Base-by-base conservation (phyloP, 2,888 invertebrate species). In the Tetragonula carbonaria region DNA sequence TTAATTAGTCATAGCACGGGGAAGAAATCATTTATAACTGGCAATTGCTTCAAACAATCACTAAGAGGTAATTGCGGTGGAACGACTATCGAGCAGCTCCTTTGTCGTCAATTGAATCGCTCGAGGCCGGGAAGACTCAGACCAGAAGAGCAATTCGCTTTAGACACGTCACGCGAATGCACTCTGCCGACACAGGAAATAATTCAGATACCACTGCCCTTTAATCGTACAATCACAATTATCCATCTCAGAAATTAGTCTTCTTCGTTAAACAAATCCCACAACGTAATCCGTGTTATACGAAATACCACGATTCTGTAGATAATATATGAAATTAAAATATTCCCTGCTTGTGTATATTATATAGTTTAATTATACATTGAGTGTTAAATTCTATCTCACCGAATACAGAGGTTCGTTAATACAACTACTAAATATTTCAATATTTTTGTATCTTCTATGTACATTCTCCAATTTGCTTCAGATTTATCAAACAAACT, bases 81-180 rank as follows among this genome's bases (percentile, higher is more conserved):
- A 73, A 62, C 59, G 18, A 73, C 14, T 50, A 23, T 18, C 23
- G 72, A 62, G 18, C 23, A 50, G 45, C 18, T 62, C 62, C 28
- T 21, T 62, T 62, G 50, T 50, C 28, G 8, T 28, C 45, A 28
- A 72, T 72, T 72, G 59, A 33, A 59, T 72, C 23, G 23, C 59
- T 45, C 38, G 18, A 23, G 45, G 18, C 45, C 45, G 23, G 14
- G 13, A 68, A 21, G 66, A n/a, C 45, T 0, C 45, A 2, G n/a
- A 66, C 16, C 14, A 21, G 45, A 53, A 28, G n/a, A 23, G 45
- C 59, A 59, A 72, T 72, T 72, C 45, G 45, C 45, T 45, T 59
- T 59, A 45, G 59, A 45, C 13, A 18, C 23, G 18, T 50, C 72
- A 14, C 18, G 23, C 59, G 18, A 59, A 11, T 28, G n/a, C 59